These are phyloP conservation scores for Diabrotica virgifera DNA, from an alignment of 1,140 invertebrate genomes.

Conservation along the genomic window DNA sequence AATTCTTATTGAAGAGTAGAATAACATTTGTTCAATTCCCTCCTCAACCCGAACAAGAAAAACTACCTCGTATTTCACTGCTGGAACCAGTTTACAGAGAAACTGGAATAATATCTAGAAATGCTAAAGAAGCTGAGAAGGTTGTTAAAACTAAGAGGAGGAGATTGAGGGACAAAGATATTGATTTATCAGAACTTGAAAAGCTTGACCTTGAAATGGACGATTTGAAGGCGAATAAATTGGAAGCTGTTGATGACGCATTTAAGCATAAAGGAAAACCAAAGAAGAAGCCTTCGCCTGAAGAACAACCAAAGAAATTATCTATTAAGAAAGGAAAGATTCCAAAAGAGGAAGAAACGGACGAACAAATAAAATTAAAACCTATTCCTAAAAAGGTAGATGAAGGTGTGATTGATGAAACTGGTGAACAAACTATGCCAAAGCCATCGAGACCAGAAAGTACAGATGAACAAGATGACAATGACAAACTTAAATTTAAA, in stretches of 20 bases:
- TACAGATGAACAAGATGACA: conserved; percentile 52
- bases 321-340: conserved; percentile 53
- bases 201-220: conserved; percentile 67
- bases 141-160: conserved; percentile 53
- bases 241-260: conserved; percentile 40
- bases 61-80: conserved; percentile 52
- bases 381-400: conserved; percentile 18
- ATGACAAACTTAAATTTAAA: conserved; percentile 41
- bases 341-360: conserved; percentile 24
- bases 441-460: conserved; percentile 51
- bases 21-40: conserved; percentile 62
- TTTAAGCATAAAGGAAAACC: conserved; percentile 34
- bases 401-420: conserved; percentile 4
- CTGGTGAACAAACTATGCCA: background rate
- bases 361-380: conserved; percentile 21
- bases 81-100: conserved; percentile 57
- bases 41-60: conserved; percentile 49
- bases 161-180: conserved; percentile 56
- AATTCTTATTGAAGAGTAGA: conserved; percentile 64
- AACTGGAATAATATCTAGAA: conserved; percentile 66
- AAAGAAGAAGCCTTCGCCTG: conserved; percentile 31
- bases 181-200: conserved; percentile 69
- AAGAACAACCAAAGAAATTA: conserved; percentile 39
- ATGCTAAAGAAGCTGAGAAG: conserved; percentile 66
- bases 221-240: conserved; percentile 41